Evolutionary conservation across 2,888 invertebrate species (phyloP), one percentile per base, ranked within the genome.

Genomic region (Oscheius onirici): DNA sequence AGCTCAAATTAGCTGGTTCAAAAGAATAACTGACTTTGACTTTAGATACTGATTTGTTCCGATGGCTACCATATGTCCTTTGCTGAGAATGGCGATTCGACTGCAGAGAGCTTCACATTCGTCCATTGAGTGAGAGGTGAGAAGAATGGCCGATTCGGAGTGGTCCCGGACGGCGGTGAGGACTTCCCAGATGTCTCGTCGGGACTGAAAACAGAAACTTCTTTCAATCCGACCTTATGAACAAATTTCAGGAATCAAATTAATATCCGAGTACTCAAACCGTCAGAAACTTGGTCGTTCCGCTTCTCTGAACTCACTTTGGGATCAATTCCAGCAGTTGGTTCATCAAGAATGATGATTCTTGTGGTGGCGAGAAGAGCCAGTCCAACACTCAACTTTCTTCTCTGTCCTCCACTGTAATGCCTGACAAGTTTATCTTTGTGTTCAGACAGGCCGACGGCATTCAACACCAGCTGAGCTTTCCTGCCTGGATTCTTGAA

Each of bases 311-410:
- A 55, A 28, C 54, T 34, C 6, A 74, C 74, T 58, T 89, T 90
- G 0, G 92, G 92, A 83, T 90, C 89, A 88, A 89, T 90, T n/a
- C 92, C 84, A n/a, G 84, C 81, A 10, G 76, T 76, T 24, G 84
- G 83, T 69, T 83, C 82, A 55, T 79, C 79, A 88, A 93, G 88
- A 74, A 93, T 90, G 73, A 93, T 91, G 1, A 93, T 89, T 20
- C 92, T 91, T 74, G 92, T 90, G 2, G 20, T 17, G 26, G 92
- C 92, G 88, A 92, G 91, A 72, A 94, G 90, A 1, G 93, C 93
- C 78, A 93, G 90, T 49, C 93, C 93, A 15, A 93, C 91, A 78
- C 93, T 92, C 54, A 94, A 90, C 88, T 93, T 94, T 72, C 94
- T 88, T 86, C 91, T 92, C 89, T 93, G 94, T 70, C 94, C 94